Evolutionary conservation across 2,888 invertebrate species (phyloP), one percentile per base, ranked within the genome.

Genomic region (Acheta domesticus): DNA sequence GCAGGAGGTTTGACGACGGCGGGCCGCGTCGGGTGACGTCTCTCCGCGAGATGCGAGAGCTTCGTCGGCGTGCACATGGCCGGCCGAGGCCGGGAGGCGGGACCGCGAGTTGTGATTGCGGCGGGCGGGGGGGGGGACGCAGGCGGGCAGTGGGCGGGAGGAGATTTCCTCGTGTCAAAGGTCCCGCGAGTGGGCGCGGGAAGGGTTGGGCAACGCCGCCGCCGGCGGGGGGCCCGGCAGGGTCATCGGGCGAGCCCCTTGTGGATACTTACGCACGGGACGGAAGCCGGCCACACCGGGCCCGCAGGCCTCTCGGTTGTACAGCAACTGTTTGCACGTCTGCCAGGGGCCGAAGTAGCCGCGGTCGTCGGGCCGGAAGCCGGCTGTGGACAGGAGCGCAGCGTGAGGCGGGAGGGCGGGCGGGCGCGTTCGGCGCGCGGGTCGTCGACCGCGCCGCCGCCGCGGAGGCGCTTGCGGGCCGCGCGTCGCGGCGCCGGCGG

Each of bases 281-380:
- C 79, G 80, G 82, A 82, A 82, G n/a, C 82, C 49, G 21, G 80
- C 73, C 5, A 79, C 82, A n/a, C 75, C 92, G 83, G 91, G 89
- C 82, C 94, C 95, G 85, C 96, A 96, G 88, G 93, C 91, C 87
- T 95, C 94, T 83, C 95, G 89, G 87, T 93, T 93, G 88, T 94
- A 95, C 16, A 93, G 89, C 83, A 94, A 88, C 85, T 91, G 90
- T 88, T 94, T 95, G 91, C 96, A 96, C 81, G 93, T 92, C 84
- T 92, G 92, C 93, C 96, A 96, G 85, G 95, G 95, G 82, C 96
- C 95, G 85, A 95, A 96, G 88, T 96, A 95, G 76, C 96, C 96
- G 83, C 90, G 91, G 86, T 95, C 95, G 84, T 90, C 91, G 84
- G 91, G 92, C 83, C 87, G 87, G 48, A 91, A 62, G 62, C 62